A percentile compares a stretch with the other conserved stretches of the same genome.
Conservation (phyloP, 2,888 invertebrate genomes). For the Drosophila diplacantha region DNA sequence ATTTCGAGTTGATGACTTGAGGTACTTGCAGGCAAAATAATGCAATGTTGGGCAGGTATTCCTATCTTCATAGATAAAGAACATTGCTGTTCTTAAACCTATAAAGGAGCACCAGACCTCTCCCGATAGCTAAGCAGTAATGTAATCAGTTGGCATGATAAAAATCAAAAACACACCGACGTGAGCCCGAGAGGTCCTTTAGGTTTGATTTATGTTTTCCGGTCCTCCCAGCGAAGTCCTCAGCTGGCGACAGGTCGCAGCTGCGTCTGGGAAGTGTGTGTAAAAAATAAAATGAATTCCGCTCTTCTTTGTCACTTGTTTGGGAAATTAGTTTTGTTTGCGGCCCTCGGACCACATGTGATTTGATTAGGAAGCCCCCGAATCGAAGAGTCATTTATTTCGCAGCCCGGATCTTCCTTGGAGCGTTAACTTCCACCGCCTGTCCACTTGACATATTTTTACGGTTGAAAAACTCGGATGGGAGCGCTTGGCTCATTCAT, state of each 20-base stretch:
- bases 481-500: constrained; percentile 33
- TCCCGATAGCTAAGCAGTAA: not conserved
- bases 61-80: not conserved
- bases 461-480: constrained; percentile 47
- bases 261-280: constrained; percentile 45
- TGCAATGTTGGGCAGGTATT: not conserved
- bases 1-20: constrained; percentile 48
- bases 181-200: constrained; percentile 42
- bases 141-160: not conserved
- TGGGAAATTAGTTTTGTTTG: constrained; percentile 50
- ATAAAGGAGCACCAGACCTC: not conserved
- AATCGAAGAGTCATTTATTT: constrained; percentile 62
- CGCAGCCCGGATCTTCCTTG: constrained; percentile 8
- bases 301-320: constrained; percentile 37
- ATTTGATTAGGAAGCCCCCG: constrained; percentile 55
- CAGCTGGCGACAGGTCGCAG: constrained; percentile 41
- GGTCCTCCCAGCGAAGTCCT: constrained; percentile 37
- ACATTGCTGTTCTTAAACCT: too few species aligned
- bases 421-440: constrained; percentile 15
- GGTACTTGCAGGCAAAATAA: not conserved
- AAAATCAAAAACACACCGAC: constrained; percentile 1
- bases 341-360: constrained; percentile 45
- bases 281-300: constrained; percentile 31
- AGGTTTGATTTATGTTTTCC: constrained; percentile 61
- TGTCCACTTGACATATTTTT: constrained; percentile 58